Percentiles rank a stretch among this genome's conserved stretches.
phyloP scores from a whole-genome alignment of 2,888 invertebrate species.

The Aethes cnicana region DNA sequence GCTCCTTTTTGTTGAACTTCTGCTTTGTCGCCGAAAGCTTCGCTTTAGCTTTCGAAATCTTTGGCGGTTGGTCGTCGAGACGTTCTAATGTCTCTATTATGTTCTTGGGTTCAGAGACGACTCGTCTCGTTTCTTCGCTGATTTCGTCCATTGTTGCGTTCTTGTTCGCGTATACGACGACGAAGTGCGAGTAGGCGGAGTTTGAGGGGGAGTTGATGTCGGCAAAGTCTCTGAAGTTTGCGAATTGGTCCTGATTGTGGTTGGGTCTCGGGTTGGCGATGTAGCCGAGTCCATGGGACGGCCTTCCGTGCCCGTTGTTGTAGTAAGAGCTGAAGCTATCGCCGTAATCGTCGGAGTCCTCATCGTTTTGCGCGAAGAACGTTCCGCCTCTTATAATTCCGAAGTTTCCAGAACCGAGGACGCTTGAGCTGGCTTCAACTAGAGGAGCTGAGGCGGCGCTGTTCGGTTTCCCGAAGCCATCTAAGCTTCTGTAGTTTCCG shows the following conservation, averaged over 20 bases:
- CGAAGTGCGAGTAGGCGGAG: slow-evolving; percentile 90
- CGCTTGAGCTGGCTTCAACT: slow-evolving; percentile 81
- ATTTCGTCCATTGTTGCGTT: slow-evolving; percentile 85
- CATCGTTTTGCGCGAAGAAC: slow-evolving; percentile 89
- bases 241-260: slow-evolving; percentile 91
- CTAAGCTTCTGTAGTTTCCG: slow-evolving; percentile 63
- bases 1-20: slow-evolving; percentile 68
- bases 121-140: slow-evolving; percentile 67
- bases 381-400: slow-evolving; percentile 93
- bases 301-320: slow-evolving; percentile 88
- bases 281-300: slow-evolving; percentile 82
- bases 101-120: slow-evolving; percentile 86
- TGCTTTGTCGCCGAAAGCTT: slow-evolving; percentile 83
- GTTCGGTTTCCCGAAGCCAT: slow-evolving; percentile 66
- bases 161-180: slow-evolving; percentile 92
- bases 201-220: slow-evolving; percentile 93
- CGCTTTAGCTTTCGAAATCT: slow-evolving; percentile 84
- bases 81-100: slow-evolving; percentile 90
- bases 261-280: slow-evolving; percentile 88
- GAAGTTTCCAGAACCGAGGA: slow-evolving; percentile 92
- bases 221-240: slow-evolving; percentile 94
- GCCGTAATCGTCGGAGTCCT: slow-evolving; percentile 81
- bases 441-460: slow-evolving; percentile 63
- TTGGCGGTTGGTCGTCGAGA: slow-evolving; percentile 82
- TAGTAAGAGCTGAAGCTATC: slow-evolving; percentile 84